Evolutionary conservation across 2,888 invertebrate species (phyloP).

Genomic region (Congeria kusceri): DNA sequence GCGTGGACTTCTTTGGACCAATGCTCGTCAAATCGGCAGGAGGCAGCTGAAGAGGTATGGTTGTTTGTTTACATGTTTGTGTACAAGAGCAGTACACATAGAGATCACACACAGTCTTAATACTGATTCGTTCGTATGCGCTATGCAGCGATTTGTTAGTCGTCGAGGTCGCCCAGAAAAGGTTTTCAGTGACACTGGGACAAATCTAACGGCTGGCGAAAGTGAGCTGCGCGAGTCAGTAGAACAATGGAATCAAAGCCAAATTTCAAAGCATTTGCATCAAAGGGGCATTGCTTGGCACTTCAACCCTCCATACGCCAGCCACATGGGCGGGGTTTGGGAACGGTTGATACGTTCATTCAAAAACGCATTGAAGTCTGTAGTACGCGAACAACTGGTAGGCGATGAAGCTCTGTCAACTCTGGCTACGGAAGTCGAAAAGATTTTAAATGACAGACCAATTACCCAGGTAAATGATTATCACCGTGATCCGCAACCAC

Average conservation of each 20-base stretch:
- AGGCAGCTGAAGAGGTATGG: constrained; percentile 47
- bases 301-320: constrained; percentile 44
- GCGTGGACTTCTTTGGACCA: too few relatives aligned
- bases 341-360: constrained; percentile 35
- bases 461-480: too few relatives aligned
- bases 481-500: too few relatives aligned
- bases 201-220: constrained; percentile 46
- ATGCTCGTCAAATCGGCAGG: constrained; percentile 16
- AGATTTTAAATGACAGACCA: too few relatives aligned
- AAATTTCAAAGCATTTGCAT: constrained; percentile 17
- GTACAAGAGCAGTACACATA: too few relatives aligned
- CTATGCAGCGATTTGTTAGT: constrained; percentile 43
- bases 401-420: too few relatives aligned
- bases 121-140: constrained; percentile 42
- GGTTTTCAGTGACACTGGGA: constrained; percentile 43
- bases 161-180: constrained; percentile 38
- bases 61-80: constrained; percentile 56
- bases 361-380: constrained; percentile 14
- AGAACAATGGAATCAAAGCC: constrained; percentile 22
- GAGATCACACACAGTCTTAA: constrained; percentile 35
- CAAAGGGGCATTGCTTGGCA: constrained; percentile 40
- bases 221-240: constrained; percentile 38
- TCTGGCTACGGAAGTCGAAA: too few relatives aligned
- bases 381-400: constrained; percentile 21
- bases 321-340: too few relatives aligned